These are phyloP conservation scores for Proctacanthus coquilletti DNA, from an alignment of 1,140 invertebrate species.

Conservation along the genomic window DNA sequence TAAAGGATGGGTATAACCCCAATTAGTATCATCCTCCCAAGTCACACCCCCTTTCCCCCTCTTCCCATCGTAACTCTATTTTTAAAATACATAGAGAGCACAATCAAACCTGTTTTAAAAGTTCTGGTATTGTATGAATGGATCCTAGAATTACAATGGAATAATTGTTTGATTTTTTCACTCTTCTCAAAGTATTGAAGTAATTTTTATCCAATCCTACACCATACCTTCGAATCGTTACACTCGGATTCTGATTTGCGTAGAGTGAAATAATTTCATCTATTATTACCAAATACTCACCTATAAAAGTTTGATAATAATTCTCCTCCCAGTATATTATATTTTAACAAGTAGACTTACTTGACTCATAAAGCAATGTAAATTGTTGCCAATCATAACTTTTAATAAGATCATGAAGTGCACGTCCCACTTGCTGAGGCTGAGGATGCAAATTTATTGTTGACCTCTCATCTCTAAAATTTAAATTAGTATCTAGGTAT, in stretches of 20 bases:
- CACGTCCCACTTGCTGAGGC: slow-evolving; percentile 49
- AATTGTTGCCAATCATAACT: slow-evolving; percentile 70
- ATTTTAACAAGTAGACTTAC: too few relatives aligned
- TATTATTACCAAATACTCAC: slow-evolving; percentile 46
- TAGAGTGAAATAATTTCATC: slow-evolving; percentile 57
- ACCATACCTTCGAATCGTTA: slow-evolving; percentile 43
- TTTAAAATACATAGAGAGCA: too few relatives aligned
- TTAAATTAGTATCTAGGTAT: slow-evolving; percentile 60
- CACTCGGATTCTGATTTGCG: slow-evolving; percentile 35
- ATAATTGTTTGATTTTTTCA: slow-evolving; percentile 43
- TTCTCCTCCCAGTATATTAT: too few relatives aligned
- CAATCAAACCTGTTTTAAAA: slow-evolving; percentile 51
- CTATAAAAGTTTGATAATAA: too few relatives aligned
- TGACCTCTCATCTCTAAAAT: slow-evolving; percentile 35
- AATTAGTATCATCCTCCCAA: too few relatives aligned
- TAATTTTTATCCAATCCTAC: slow-evolving; percentile 27
- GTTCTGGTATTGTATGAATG: slow-evolving; percentile 42
- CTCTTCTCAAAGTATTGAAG: slow-evolving; percentile 31
- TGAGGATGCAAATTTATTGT: slow-evolving; percentile 77
- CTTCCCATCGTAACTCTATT: too few relatives aligned
- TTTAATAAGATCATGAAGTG: slow-evolving; percentile 55
- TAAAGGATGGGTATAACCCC: too few relatives aligned
- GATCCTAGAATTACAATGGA: slow-evolving; percentile 67
- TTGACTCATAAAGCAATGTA: slow-evolving; percentile 70
- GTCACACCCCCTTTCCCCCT: too few relatives aligned